Conservation (phyloP, 1,140 invertebrate genomes). For the Microplitis demolitor region DNA sequence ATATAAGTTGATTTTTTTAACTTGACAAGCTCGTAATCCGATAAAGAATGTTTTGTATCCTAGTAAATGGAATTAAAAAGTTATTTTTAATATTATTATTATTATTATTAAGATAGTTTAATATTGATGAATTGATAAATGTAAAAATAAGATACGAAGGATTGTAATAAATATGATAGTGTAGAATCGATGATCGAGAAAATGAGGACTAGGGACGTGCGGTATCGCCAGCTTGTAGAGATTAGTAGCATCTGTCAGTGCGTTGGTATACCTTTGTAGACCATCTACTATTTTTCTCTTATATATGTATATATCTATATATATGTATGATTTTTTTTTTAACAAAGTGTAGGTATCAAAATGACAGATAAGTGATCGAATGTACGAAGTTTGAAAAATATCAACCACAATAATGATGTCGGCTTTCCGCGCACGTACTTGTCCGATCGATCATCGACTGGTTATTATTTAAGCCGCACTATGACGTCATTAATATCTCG, state of each 20-base stretch:
- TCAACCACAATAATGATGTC: slow-evolving; percentile 59
- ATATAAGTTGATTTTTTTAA: too few species aligned
- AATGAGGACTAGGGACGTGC: neutral
- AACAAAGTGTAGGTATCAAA: neutral
- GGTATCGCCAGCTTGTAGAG: slow-evolving; percentile 36
- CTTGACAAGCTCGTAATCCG: too few species aligned
- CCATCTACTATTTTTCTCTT: neutral
- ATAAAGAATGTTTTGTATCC: too few species aligned
- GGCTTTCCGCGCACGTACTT: slow-evolving; percentile 51
- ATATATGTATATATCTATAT: neutral
- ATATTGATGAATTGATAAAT: too few species aligned
- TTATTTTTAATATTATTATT: too few species aligned
- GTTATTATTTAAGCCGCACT: slow-evolving; percentile 61
- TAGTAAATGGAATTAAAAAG: too few species aligned
- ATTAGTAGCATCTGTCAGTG: slow-evolving; percentile 49
- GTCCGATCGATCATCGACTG: slow-evolving; percentile 58
- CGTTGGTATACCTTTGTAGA: neutral
- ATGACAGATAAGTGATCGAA: slow-evolving; percentile 34
- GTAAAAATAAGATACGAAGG: too few species aligned
- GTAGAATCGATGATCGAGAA: neutral
- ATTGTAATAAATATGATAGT: neutral
- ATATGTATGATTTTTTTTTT: slow-evolving; percentile 23
- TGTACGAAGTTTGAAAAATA: slow-evolving; percentile 47
- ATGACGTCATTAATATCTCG: slow-evolving; percentile 60
- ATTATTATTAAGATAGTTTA: too few species aligned